Conservation (phyloP, 1,140 invertebrate genomes). For the Tenebrio molitor region DNA sequence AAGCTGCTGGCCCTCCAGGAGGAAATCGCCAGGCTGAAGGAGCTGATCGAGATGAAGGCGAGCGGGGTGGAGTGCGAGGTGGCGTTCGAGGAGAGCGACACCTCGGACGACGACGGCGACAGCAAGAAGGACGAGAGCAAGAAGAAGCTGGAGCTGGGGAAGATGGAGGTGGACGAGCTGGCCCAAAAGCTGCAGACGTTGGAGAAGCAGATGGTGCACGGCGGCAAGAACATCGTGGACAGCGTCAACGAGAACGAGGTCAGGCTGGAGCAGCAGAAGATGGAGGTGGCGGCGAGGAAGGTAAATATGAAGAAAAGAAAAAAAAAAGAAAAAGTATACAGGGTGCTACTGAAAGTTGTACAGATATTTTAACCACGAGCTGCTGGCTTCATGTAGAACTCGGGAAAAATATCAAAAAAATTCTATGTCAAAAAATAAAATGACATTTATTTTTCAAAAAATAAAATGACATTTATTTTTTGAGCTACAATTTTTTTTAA, state of each 20-base stretch:
- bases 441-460: too few relatives aligned
- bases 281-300: constrained; percentile 89
- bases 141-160: constrained; percentile 62
- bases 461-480: too few relatives aligned
- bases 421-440: too few relatives aligned
- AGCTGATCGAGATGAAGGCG: constrained; percentile 61
- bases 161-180: constrained; percentile 65
- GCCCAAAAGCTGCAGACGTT: constrained; percentile 75
- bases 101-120: constrained; percentile 57
- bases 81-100: constrained; percentile 50
- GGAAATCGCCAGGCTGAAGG: constrained; percentile 63
- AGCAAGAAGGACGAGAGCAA: constrained; percentile 61
- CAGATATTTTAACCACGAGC: too few relatives aligned
- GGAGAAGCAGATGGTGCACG: constrained; percentile 90
- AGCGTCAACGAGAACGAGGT: constrained; percentile 91
- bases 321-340: too few relatives aligned
- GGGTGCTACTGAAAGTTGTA: too few relatives aligned
- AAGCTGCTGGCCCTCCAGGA: constrained; percentile 63
- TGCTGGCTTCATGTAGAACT: too few relatives aligned
- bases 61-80: constrained; percentile 55
- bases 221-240: constrained; percentile 89
- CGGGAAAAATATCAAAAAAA: too few relatives aligned
- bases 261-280: constrained; percentile 82
- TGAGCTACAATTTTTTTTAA: too few relatives aligned
- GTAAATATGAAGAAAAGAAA: too few relatives aligned